Evolutionary conservation across 2,888 invertebrate species (phyloP).

Genomic region (Rhingia campestris): DNA sequence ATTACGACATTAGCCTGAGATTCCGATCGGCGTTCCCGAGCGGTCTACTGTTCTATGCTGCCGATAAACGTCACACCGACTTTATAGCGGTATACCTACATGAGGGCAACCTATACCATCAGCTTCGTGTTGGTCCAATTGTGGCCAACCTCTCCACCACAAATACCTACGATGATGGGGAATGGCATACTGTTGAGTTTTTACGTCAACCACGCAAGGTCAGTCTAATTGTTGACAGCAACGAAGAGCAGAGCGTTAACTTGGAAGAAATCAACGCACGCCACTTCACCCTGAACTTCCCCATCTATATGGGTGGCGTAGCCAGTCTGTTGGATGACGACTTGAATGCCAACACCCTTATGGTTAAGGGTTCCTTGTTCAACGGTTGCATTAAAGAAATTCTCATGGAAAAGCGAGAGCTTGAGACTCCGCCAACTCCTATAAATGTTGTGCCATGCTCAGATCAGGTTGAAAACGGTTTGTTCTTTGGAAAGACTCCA

Average conservation of each 20-base stretch:
- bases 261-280: slow-evolving; percentile 85
- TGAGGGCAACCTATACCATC: slow-evolving; percentile 88
- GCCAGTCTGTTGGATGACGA: slow-evolving; percentile 82
- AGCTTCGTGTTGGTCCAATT: slow-evolving; percentile 86
- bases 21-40: slow-evolving; percentile 89
- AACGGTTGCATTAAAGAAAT: slow-evolving; percentile 93
- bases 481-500: slow-evolving; percentile 91
- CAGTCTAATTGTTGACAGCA: slow-evolving; percentile 80
- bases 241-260: slow-evolving; percentile 75
- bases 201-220: slow-evolving; percentile 86
- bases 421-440: slow-evolving; percentile 85
- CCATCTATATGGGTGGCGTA: slow-evolving; percentile 93
- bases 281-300: slow-evolving; percentile 86
- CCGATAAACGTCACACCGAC: slow-evolving; percentile 86
- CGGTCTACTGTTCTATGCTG: slow-evolving; percentile 93
- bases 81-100: slow-evolving; percentile 90
- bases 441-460: slow-evolving; percentile 90
- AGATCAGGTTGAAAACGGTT: slow-evolving; percentile 90
- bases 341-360: slow-evolving; percentile 80
- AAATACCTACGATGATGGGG: slow-evolving; percentile 87
- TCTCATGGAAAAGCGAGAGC: slow-evolving; percentile 86
- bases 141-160: slow-evolving; percentile 85
- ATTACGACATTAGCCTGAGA: slow-evolving; percentile 89
- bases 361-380: slow-evolving; percentile 85
- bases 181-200: slow-evolving; percentile 91